Percentiles rank a stretch among this genome's conserved stretches.
phyloP scores from a whole-genome alignment of 1,140 invertebrate genomes.

The Vollenhovia emeryi region DNA sequence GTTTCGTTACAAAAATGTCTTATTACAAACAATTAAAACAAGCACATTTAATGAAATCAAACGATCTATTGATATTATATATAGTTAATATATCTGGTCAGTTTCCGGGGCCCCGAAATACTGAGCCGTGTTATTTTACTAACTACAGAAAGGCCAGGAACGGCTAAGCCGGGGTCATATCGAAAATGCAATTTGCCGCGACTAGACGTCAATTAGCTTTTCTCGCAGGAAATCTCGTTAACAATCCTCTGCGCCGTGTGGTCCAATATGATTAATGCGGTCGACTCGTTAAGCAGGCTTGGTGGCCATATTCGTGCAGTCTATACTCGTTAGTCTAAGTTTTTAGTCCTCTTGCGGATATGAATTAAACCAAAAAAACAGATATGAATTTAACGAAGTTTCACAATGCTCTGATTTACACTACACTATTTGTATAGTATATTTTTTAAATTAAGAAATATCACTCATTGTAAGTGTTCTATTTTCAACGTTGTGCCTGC shows the following conservation, averaged over 20 bases:
- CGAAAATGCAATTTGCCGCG: constrained; percentile 64
- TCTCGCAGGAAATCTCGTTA: constrained; percentile 59
- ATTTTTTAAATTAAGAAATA: not conserved
- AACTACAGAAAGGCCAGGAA: constrained; percentile 15
- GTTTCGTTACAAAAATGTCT: not conserved
- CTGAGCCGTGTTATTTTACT: constrained; percentile 23
- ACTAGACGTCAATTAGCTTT: constrained; percentile 59
- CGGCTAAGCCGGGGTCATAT: constrained; percentile 47
- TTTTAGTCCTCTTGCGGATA: not conserved
- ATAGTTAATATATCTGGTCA: not conserved
- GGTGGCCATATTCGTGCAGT: constrained; percentile 12
- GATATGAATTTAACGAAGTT: not conserved
- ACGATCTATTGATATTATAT: not conserved
- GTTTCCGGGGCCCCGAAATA: not conserved
- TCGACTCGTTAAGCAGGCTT: constrained; percentile 56
- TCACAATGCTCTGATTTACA: not conserved
- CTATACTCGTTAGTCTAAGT: constrained; percentile 22
- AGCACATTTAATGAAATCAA: not conserved
- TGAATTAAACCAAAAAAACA: too few species aligned
- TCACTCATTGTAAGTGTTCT: not conserved
- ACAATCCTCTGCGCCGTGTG: constrained; percentile 47
- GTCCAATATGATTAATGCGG: constrained; percentile 56
- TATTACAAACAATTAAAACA: not conserved
- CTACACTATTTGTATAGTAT: not conserved
- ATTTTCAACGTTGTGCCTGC: not conserved